These are phyloP conservation scores for Ovibos moschatus DNA, from an alignment of 2,113 vertebrate genomes.

Conservation along the genomic window DNA sequence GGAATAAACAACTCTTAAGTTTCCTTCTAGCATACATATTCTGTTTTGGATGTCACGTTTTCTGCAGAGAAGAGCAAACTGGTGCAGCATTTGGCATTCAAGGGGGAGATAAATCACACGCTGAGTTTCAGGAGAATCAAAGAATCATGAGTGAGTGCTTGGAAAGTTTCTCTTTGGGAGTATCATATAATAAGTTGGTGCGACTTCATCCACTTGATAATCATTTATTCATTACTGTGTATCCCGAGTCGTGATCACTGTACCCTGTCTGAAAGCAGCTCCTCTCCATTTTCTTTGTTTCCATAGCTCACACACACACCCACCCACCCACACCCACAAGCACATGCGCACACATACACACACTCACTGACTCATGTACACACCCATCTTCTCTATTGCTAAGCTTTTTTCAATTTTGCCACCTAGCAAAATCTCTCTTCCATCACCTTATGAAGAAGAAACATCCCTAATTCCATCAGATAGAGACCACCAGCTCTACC, in stretches of 20 bases:
- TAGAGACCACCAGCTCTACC: neutral
- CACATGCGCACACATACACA: neutral
- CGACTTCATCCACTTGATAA: neutral
- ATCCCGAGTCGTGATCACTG: neutral
- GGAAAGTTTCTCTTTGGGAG: neutral
- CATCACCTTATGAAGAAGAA: neutral
- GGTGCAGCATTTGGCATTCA: neutral
- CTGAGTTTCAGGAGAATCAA: neutral
- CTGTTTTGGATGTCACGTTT: neutral
- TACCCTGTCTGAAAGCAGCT: neutral
- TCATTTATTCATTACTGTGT: neutral
- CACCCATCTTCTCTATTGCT: neutral
- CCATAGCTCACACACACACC: neutral
- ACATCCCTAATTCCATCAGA: neutral
- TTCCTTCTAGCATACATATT: neutral
- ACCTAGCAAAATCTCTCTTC: neutral
- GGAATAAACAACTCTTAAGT: neutral
- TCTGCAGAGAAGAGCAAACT: conserved; percentile 18
- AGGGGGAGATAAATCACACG: neutral
- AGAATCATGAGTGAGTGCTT: neutral
- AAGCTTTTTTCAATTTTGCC: neutral
- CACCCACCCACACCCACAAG: neutral
- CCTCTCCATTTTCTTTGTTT: neutral
- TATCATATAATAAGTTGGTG: neutral
- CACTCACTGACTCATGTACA: neutral